phyloP scores from a whole-genome alignment of 2,888 invertebrate species.

The Drosophila mimica region DNA sequence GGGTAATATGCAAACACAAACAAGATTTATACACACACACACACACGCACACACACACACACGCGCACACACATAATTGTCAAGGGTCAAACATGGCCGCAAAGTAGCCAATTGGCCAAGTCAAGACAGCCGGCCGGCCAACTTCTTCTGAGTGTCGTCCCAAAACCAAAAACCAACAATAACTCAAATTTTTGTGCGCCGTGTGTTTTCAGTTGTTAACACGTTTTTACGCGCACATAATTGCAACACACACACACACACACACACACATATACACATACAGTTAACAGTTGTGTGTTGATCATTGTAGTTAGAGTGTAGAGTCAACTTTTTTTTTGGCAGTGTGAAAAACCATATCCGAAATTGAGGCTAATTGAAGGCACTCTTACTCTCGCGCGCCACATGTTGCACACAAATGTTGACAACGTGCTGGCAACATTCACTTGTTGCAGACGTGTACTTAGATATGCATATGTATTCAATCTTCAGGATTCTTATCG shows the following conservation, averaged over 20 bases:
- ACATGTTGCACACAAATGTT: slow-evolving; percentile 31
- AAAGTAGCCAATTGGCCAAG: slow-evolving; percentile 2
- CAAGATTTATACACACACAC: slow-evolving; percentile 40
- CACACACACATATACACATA: not conserved
- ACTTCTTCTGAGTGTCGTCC: not conserved
- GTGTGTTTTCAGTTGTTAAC: slow-evolving; percentile 56
- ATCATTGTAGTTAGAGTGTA: slow-evolving; percentile 43
- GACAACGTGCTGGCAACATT: slow-evolving; percentile 13
- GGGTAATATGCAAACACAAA: slow-evolving; percentile 45
- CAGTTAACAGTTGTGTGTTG: slow-evolving; percentile 29
- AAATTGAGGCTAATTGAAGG: slow-evolving; percentile 66
- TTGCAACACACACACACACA: slow-evolving; percentile 46
- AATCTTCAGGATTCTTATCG: too few relatives aligned
- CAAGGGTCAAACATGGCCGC: slow-evolving; percentile 48
- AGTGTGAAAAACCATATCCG: slow-evolving; percentile 48
- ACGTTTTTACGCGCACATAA: slow-evolving; percentile 61
- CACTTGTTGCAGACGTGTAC: not conserved
- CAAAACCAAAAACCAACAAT: slow-evolving; percentile 19
- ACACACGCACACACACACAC: slow-evolving; percentile 28
- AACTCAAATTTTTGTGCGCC: slow-evolving; percentile 43
- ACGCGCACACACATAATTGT: slow-evolving; percentile 43
- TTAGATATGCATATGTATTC: not conserved
- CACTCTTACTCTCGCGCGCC: slow-evolving; percentile 62
- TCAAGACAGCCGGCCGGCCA: slow-evolving; percentile 16
- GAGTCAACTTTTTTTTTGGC: slow-evolving; percentile 34